A percentile compares a stretch with the other conserved stretches of the same genome.
Conservation (phyloP, 2,113 vertebrate genomes). For the Oceanodroma tethys region DNA sequence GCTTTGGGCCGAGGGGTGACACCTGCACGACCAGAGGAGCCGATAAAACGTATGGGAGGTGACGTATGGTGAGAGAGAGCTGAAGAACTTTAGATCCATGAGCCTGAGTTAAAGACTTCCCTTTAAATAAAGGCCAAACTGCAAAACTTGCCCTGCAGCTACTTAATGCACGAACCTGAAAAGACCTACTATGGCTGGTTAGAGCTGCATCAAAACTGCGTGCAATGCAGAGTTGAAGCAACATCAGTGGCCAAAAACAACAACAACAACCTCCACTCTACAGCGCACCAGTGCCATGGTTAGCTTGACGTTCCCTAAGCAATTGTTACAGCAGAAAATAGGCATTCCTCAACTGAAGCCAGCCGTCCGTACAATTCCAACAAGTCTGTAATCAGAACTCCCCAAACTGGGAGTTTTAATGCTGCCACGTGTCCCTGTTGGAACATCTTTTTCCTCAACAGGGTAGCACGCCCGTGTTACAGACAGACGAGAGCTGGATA, state of each 20-base stretch:
- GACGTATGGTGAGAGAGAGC: rapidly evolving
- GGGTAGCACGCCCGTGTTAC: neutral
- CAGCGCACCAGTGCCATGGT: rapidly evolving
- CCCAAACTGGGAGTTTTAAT: neutral
- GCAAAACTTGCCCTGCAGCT: neutral
- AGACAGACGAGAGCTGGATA: neutral
- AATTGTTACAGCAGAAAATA: neutral
- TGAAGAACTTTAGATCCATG: rapidly evolving
- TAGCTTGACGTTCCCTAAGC: neutral
- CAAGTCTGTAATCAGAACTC: neutral
- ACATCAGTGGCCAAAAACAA: rapidly evolving
- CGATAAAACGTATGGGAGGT: rapidly evolving
- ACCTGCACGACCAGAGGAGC: conserved; percentile 55
- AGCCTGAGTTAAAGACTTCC: neutral
- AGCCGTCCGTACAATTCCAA: neutral
- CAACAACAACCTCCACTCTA: neutral
- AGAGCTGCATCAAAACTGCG: rapidly evolving
- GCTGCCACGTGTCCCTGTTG: rapidly evolving
- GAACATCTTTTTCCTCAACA: neutral
- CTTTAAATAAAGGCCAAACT: neutral
- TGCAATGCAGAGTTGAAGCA: neutral
- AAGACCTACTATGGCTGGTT: rapidly evolving
- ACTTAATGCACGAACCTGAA: neutral
- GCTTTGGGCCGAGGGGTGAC: conserved; percentile 83
- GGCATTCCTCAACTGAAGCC: rapidly evolving